Percentiles rank a stretch among this genome's conserved stretches.
Conservation (phyloP, 2,113 vertebrate species). For the Halcyon senegalensis region DNA sequence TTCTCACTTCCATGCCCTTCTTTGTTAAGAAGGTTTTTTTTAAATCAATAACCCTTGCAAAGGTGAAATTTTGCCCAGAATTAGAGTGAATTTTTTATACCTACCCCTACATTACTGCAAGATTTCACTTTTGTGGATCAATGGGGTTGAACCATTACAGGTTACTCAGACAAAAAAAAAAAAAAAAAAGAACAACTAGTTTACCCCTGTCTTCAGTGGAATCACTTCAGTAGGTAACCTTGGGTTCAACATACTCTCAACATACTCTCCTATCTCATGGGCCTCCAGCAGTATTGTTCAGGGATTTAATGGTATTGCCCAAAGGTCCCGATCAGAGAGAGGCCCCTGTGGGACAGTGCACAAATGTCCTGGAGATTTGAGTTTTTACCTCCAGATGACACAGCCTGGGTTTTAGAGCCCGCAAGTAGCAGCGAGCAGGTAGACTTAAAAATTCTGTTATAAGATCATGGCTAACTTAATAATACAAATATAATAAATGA, state of each 20-base stretch:
- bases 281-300: not conserved
- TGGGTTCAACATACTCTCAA: accelerated
- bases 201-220: not conserved
- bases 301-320: not conserved
- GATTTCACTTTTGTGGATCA: not conserved
- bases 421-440: not conserved
- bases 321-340: not conserved
- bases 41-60: not conserved
- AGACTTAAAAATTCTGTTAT: not conserved
- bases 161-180: not conserved
- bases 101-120: not conserved
- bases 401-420: not conserved
- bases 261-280: not conserved
- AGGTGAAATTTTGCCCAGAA: not conserved
- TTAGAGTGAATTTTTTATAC: not conserved
- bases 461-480: not conserved
- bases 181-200: not conserved
- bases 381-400: not conserved
- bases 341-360: accelerated
- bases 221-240: not conserved
- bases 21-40: not conserved
- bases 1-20: not conserved
- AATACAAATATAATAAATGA: not conserved
- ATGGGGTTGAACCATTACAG: not conserved
- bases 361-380: not conserved